Evolutionary conservation across 2,113 vertebrate species (phyloP).

Genomic region (Phyllostomus discolor): DNA sequence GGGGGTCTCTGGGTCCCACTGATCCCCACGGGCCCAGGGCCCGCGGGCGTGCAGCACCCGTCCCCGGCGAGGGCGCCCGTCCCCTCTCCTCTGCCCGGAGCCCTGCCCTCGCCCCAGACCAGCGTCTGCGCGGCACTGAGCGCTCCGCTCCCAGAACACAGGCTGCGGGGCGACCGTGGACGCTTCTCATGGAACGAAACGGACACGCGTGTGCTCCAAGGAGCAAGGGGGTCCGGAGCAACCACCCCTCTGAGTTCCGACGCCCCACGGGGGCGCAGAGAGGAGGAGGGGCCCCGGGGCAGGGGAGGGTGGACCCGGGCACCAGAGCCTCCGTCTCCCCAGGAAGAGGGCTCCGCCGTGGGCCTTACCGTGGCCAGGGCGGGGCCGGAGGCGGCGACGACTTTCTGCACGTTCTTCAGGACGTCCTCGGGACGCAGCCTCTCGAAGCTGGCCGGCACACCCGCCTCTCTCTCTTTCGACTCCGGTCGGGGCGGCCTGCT

Average conservation of each 20-base stretch:
- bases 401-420: conserved; percentile 70
- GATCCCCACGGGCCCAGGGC: neutral
- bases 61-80: too few species aligned
- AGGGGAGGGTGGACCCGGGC: accelerated
- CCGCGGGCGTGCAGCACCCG: accelerated
- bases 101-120: too few species aligned
- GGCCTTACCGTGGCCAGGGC: conserved; percentile 72
- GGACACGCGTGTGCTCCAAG: accelerated
- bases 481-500: conserved; percentile 47
- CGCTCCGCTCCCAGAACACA: accelerated
- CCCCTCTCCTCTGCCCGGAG: neutral
- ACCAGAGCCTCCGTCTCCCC: neutral
- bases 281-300: accelerated
- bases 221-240: too few species aligned
- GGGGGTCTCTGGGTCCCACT: neutral
- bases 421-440: conserved; percentile 60
- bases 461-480: conserved; percentile 48
- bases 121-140: neutral
- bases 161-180: accelerated
- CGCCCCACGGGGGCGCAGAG: accelerated
- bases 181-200: accelerated
- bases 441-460: conserved; percentile 62
- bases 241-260: neutral
- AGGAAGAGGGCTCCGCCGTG: accelerated
- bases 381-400: conserved; percentile 50